These are phyloP conservation scores for Psilopsiagon aymara DNA, from an alignment of 2,113 vertebrate genomes.

Conservation along the genomic window DNA sequence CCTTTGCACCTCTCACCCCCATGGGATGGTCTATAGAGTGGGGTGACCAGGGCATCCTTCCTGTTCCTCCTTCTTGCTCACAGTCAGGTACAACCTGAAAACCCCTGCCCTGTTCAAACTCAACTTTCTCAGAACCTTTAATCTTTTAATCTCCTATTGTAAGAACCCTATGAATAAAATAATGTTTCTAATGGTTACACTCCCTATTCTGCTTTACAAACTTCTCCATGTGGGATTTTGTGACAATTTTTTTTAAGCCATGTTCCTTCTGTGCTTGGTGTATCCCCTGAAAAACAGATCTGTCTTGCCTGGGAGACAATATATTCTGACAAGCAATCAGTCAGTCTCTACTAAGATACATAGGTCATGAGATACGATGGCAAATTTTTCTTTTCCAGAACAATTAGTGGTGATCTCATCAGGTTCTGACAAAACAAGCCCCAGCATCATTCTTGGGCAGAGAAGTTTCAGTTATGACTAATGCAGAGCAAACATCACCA, in stretches of 20 bases:
- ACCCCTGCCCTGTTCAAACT: not conserved
- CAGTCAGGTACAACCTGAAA: not conserved
- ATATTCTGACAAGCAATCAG: not conserved
- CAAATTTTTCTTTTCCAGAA: not conserved
- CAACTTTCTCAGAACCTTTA: not conserved
- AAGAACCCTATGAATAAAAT: not conserved
- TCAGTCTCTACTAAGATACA: not conserved
- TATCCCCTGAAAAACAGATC: not conserved
- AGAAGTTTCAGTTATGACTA: not conserved
- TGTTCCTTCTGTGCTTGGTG: not conserved
- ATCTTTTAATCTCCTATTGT: not conserved
- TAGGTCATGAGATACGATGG: not conserved
- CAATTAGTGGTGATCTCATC: not conserved
- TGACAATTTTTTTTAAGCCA: not conserved
- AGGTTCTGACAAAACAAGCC: not conserved
- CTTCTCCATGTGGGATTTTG: rapidly evolving
- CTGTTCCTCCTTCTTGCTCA: not conserved
- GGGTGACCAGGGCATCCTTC: not conserved
- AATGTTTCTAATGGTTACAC: not conserved
- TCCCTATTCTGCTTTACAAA: not conserved
- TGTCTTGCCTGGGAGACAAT: not conserved
- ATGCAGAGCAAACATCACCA: not conserved
- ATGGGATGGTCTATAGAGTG: not conserved
- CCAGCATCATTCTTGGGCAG: not conserved
- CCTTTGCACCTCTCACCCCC: not conserved